Base-by-base conservation (phyloP, 2,888 invertebrate species). In the Drosophila rellima region DNA sequence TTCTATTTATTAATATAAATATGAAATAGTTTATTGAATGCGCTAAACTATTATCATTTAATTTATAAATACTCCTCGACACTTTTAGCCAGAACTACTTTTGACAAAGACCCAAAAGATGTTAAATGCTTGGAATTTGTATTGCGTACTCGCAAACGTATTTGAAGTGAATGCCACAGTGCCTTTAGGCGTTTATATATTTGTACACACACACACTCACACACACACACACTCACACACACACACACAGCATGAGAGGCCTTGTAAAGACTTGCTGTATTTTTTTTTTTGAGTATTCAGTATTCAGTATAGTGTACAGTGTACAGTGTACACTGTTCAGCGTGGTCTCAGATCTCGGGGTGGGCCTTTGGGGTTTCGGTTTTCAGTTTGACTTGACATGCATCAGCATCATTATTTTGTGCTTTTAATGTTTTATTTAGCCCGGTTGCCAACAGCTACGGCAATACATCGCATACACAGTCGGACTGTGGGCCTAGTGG, bases 381-480 rank as follows among this genome's bases (percentile, higher is more conserved):
- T 82, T 82, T 80, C 80, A 83, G 82, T 83, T 83, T 82, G 82
- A 76, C 82, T 84, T 82, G 82, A 84, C 82, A 84, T 83, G 84
- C 84, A 83, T 83, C 82, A 83, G 82, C 82, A 83, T 83, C 84
- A 83, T 83, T 83, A 83, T 83, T 84, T 83, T 84, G 84, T 82
- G 84, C 84, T 82, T 83, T 83, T 83, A 83, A 83, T 83, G 84
- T 83, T 83, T 84, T 83, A 83, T 83, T 83, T 84, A 82, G 84
- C 78, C 72, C 52, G 71, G 68, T 70, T 84, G 82, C 84, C 82
- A 78, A 73, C 84, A 78, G 82, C 74, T 61, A 66, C 47, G 65
- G 73, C 79, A 68, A 79, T 77, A 80, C 64, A 81, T 76, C 52
- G 50, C 15, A 63, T 29, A 69, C 42, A 57, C 45, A 50, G 23